phyloP scores from a whole-genome alignment of 2,113 vertebrate species.

The Eurystomus gularis region DNA sequence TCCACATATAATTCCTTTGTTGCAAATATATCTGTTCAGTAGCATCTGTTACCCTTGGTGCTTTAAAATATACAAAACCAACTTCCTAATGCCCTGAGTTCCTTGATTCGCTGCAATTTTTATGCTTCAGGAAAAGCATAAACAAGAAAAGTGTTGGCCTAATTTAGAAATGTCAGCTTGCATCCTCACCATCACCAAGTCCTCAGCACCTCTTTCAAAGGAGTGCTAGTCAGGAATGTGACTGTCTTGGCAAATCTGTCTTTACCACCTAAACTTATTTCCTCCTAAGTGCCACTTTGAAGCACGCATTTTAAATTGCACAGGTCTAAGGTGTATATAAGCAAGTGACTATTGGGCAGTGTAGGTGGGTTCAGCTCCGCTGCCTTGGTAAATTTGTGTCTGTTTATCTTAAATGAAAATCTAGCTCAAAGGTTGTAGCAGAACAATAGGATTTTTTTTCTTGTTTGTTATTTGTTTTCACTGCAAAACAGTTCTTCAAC shows the following conservation, averaged over 20 bases:
- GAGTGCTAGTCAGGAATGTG: not conserved
- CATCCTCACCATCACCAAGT: not conserved
- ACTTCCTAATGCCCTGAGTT: not conserved
- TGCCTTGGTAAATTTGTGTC: not conserved
- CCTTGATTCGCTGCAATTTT: not conserved
- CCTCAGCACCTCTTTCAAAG: not conserved
- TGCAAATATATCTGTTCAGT: not conserved
- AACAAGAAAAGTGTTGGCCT: not conserved
- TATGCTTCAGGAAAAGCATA: not conserved
- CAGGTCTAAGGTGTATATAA: not conserved
- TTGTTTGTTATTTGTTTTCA: not conserved
- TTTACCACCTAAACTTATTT: not conserved
- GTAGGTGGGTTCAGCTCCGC: not conserved
- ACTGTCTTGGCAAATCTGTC: not conserved
- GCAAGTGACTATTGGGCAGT: not conserved
- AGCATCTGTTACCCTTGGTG: not conserved
- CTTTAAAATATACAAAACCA: not conserved
- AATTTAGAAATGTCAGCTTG: not conserved
- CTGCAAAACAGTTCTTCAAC: not conserved
- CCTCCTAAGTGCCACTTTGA: not conserved
- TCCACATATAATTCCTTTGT: not conserved
- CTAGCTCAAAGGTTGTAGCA: not conserved
- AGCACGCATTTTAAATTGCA: not conserved
- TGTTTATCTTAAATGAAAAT: not conserved
- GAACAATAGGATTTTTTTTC: not conserved